phyloP scores from a whole-genome alignment of 2,797 vertebrate genomes.

The Eremophila alpestris region DNA sequence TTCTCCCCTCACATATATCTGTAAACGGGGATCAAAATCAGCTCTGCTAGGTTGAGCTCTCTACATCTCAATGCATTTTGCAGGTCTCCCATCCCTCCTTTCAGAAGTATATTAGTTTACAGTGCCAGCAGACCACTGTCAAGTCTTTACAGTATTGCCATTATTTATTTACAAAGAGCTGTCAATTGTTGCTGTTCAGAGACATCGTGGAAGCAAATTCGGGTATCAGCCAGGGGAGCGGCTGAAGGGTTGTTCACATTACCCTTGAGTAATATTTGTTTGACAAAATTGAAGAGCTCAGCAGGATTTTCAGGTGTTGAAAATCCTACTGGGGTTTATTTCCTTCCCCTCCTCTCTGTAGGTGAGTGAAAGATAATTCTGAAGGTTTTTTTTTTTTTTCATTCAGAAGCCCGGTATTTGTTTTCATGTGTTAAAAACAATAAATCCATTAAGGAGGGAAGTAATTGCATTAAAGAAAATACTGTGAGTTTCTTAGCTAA shows the following conservation, averaged over 20 bases:
- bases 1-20: not conserved
- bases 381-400: too few relatives aligned
- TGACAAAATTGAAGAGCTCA: not conserved
- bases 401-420: not conserved
- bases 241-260: fast-evolving
- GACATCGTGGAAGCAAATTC: not conserved
- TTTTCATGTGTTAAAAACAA: not conserved
- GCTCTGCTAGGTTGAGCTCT: not conserved
- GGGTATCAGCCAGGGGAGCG: not conserved
- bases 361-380: not conserved
- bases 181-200: not conserved
- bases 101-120: not conserved
- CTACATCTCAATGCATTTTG: not conserved
- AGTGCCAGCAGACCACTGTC: not conserved
- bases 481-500: not conserved
- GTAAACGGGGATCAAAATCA: not conserved
- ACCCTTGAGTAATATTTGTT: not conserved
- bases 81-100: not conserved
- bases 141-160: not conserved
- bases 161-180: not conserved
- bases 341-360: not conserved
- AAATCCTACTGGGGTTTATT: not conserved
- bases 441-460: not conserved
- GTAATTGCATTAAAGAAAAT: not conserved
- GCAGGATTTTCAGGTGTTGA: not conserved